A percentile compares a stretch with the other conserved stretches of the same genome.
phyloP scores from a whole-genome alignment of 2,113 vertebrate species.

The Callorhinus ursinus region DNA sequence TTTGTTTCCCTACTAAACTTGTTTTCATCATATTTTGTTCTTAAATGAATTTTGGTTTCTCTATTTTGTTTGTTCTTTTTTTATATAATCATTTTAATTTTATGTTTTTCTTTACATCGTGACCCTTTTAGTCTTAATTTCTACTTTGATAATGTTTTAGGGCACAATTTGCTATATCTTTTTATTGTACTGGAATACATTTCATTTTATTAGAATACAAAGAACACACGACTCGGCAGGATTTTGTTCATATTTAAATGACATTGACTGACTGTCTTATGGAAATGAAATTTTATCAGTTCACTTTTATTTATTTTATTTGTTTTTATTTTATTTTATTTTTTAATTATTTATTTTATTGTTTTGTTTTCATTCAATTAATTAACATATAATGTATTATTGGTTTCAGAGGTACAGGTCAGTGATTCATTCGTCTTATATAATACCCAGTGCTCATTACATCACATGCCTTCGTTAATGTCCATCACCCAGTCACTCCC shows the following conservation, averaged over 20 bases:
- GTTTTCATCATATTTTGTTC: neutral
- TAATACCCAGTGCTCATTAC: neutral
- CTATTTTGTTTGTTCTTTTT: neutral
- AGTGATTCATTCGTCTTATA: neutral
- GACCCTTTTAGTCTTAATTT: neutral
- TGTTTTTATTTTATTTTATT: neutral
- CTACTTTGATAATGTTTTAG: neutral
- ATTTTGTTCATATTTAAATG: neutral
- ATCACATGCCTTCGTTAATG: neutral
- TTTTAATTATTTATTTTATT: no score
- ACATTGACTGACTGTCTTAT: no score
- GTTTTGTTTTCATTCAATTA: neutral
- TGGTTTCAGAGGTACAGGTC: neutral
- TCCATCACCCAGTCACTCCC: neutral
- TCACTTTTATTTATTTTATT: neutral
- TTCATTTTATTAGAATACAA: neutral
- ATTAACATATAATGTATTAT: neutral
- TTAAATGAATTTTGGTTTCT: neutral
- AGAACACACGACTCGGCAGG: neutral
- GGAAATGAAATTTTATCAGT: neutral
- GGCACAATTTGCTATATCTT: neutral
- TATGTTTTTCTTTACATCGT: neutral
- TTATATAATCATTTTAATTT: neutral
- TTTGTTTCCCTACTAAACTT: neutral
- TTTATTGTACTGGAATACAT: neutral